Base-by-base conservation (phyloP, 2,113 vertebrate species). In the Pitta sordida region DNA sequence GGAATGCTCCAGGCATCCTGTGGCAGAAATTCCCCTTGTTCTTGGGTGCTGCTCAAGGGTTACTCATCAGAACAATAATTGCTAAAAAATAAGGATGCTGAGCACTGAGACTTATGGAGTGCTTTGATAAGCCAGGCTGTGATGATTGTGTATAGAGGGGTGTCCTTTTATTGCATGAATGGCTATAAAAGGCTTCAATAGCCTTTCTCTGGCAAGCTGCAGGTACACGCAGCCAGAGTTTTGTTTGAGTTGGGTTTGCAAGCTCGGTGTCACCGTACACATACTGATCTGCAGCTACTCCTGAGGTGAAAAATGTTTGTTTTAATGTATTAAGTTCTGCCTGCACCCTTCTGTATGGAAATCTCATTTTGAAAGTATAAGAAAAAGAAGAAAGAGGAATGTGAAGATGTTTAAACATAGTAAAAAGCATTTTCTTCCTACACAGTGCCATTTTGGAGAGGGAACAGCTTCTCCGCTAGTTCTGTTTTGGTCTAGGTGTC, bases 401-500 rank as follows among this genome's bases (percentile, higher is more conserved):
- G 21, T 67, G 69, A 46, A 85, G 93, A 85, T 91, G n/a, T 96
- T 96, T 96, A 86, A 92, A 85, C 78, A 62, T 36, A 86, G 82
- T 64, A 91, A 76, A 90, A 93, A 84, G 63, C 78, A 44, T 83
- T 92, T 95, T 93, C 75, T 91, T 96, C 96, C 96, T 86, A 88
- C 91, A 80, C 79, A 83, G 67, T 94, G 87, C 68, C 74, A n/a
- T 48, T 94, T 94, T 23, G 27, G 60, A 96, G 96, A 88, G 81
- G 64, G 46, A 91, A 83, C 37, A 79, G 70, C 83, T 82, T 36
- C 90, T 94, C 37, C 65, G 95, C 14, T 59, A 62, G 46, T 88
- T 96, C 88, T 74, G 76, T 94, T 93, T 96, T 95, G 78, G 79
- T 97, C 89, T 95, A 90, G 73, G 74, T 96, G 94, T 92, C 91